Percentiles rank a stretch among this genome's conserved stretches.
phyloP scores from a whole-genome alignment of 2,797 vertebrate genomes.

The Channallabes apus region DNA sequence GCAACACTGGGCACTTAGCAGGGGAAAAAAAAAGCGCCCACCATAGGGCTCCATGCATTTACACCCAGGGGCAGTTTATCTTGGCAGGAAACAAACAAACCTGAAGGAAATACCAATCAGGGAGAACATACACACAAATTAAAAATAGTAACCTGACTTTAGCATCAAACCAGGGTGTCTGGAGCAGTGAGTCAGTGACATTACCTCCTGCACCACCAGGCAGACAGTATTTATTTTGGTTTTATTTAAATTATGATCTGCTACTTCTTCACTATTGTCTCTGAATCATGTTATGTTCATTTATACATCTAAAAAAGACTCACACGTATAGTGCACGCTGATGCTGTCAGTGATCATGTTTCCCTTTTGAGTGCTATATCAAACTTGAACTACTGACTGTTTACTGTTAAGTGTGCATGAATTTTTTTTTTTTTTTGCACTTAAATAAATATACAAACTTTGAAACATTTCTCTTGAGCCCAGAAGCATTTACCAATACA shows the following conservation, averaged over 20 bases:
- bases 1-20: neutral
- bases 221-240: neutral
- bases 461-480: neutral
- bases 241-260: neutral
- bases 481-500: neutral
- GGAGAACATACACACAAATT: neutral
- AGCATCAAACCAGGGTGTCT: neutral
- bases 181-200: neutral
- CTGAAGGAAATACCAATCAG: neutral
- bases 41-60: neutral
- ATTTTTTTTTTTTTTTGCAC: neutral
- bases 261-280: neutral
- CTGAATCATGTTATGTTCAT: neutral
- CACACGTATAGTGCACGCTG: neutral
- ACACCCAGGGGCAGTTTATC: neutral
- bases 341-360: neutral
- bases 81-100: neutral
- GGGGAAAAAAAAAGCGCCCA: too few species aligned
- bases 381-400: neutral
- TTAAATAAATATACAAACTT: neutral
- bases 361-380: neutral
- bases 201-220: neutral
- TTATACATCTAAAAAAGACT: conserved; percentile 3
- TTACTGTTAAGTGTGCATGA: neutral
- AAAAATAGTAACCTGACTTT: neutral